Evolutionary conservation across 2,888 invertebrate species (phyloP).

Genomic region (Stenodema calcarata): DNA sequence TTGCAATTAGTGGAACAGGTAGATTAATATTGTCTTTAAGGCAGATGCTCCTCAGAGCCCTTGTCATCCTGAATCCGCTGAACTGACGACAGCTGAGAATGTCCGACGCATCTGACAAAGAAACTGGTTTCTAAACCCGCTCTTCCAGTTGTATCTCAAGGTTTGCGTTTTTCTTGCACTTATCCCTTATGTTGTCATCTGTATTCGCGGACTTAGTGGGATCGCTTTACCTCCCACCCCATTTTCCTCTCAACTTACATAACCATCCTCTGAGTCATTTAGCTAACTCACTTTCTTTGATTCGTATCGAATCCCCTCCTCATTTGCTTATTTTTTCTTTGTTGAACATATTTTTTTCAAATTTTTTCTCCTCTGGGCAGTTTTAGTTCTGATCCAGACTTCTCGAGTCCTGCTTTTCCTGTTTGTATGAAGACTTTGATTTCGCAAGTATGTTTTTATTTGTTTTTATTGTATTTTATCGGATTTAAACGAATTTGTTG

Average conservation of each 20-base stretch:
- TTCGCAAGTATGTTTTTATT: slow-evolving; percentile 10
- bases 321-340: background rate
- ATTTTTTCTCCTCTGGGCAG: background rate
- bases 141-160: background rate
- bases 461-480: background rate
- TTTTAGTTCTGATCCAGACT: background rate
- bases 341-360: background rate
- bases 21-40: background rate
- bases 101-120: background rate
- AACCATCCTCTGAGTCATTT: background rate
- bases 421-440: background rate
- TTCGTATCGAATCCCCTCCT: background rate
- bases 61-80: background rate
- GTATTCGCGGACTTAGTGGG: background rate
- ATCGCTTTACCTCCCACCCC: background rate
- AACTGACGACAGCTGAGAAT: background rate
- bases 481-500: no score
- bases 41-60: background rate
- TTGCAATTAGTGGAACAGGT: background rate
- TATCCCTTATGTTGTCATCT: background rate
- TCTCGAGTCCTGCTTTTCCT: background rate
- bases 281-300: background rate
- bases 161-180: background rate
- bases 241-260: background rate
- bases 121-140: slow-evolving; percentile 15